Evolutionary conservation across 2,797 vertebrate species (phyloP).

Genomic region (Danio albolineatus): DNA sequence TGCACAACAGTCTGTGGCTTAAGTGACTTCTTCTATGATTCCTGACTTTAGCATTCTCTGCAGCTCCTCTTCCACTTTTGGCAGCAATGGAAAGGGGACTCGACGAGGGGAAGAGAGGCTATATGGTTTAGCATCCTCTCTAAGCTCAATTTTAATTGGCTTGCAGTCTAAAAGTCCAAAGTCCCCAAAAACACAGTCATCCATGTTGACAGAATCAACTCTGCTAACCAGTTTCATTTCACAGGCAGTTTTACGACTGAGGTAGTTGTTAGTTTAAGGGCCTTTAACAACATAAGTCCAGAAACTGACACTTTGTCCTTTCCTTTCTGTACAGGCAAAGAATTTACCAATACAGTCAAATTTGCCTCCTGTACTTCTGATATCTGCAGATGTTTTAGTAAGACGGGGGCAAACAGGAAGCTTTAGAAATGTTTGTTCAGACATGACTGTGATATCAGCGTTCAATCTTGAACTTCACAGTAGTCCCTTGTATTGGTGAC

Average conservation of each 20-base stretch:
- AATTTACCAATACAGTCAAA: neutral
- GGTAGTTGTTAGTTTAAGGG: neutral
- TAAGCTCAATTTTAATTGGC: conserved; percentile 12
- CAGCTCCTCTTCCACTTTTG: conserved; percentile 36
- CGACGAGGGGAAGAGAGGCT: neutral
- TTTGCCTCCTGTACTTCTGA: conserved; percentile 21
- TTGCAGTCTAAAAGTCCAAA: neutral
- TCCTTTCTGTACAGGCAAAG: neutral
- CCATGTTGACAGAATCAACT: neutral
- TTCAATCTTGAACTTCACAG: conserved; percentile 6
- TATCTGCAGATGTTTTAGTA: neutral
- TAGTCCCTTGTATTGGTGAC: neutral
- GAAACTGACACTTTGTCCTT: neutral
- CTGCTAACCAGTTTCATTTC: no score
- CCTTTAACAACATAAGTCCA: neutral
- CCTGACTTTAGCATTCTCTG: neutral
- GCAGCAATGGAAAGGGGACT: conserved; percentile 7
- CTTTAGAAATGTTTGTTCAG: conserved; percentile 7
- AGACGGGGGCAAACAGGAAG: conserved; percentile 3
- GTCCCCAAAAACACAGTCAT: neutral
- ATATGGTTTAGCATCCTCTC: conserved; percentile 6
- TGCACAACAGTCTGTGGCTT: conserved; percentile 26
- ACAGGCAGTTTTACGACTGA: neutral
- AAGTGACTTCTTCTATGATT: conserved; percentile 2
- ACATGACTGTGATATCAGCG: conserved; percentile 42